phyloP scores from a whole-genome alignment of 2,113 vertebrate genomes.

The Cyphomyrus discorhynchus region DNA sequence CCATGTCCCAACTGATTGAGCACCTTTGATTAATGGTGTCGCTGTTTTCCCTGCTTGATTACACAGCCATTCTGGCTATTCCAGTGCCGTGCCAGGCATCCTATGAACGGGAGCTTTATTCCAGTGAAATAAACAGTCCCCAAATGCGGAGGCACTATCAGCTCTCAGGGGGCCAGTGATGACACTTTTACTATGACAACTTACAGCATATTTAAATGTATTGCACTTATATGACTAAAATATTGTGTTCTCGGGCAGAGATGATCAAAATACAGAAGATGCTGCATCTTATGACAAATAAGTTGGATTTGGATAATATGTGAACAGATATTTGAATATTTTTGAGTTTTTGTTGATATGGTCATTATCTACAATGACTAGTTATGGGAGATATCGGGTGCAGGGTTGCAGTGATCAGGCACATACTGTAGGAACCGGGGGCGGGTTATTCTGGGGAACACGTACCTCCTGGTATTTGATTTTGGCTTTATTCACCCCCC shows the following conservation, averaged over 20 bases:
- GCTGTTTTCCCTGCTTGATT: conserved; percentile 1
- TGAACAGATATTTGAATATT: background rate
- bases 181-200: background rate
- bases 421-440: background rate
- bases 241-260: background rate
- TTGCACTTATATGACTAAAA: background rate
- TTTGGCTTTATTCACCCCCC: background rate
- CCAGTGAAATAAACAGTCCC: background rate
- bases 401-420: background rate
- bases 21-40: conserved; percentile 27
- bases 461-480: background rate
- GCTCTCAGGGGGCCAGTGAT: background rate
- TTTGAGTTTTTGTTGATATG: background rate
- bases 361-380: background rate
- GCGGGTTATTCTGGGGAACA: background rate
- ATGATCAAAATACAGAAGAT: background rate
- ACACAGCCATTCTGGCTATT: conserved; percentile 15
- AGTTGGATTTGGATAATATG: background rate
- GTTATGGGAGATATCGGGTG: background rate
- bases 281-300: background rate
- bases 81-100: conserved; percentile 16
- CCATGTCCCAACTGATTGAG: background rate
- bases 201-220: background rate
- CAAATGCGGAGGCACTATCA: background rate
- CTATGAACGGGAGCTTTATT: background rate